Evolutionary conservation across 2,113 vertebrate genomes (phyloP), one percentile per base, ranked within the genome.

Genomic region (Leucosticte australis): DNA sequence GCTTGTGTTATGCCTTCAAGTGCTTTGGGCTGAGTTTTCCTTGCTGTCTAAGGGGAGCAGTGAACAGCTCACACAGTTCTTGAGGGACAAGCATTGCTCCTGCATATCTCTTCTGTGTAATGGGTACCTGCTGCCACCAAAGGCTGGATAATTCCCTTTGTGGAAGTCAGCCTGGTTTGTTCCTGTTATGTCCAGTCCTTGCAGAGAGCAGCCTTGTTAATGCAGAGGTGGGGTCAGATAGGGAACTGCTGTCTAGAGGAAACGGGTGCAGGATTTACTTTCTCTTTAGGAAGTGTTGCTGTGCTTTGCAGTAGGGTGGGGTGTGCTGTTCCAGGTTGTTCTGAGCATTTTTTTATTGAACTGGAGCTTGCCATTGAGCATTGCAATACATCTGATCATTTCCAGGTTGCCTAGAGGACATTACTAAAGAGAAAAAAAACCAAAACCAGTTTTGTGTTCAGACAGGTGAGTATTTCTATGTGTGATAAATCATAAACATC

Each of bases 41-140:
- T 47, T 52, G 7, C 15, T 47, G 13, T 55, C 33, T 56, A 41
- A 55, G 31, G 18, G 41, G 22, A 65, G 60, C 69, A 52, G 30
- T 13, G 55, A 89, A 35, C 28, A 65, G 37, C 50, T 69, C 3
- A 0, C 19, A 19, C 1, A 1, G n/a, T 49, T 16, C 15, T 2
- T 46, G 55, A 59, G 56, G 55, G 31, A 62, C 55, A 74, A 56
- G 13, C 35, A 44, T 9, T 49, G 47, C 41, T 76, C 17, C 79
- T 73, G 31, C 18, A 15, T 18, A 28, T 63, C 50, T 56, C n/a
- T 65, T 76, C 65, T 23, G 1, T 35, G 16, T 87, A 35, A 35
- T 11, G 53, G n/a, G 24, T 69, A 23, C 10, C 13, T 3, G 7
- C 39, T 83, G 46, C 47, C 71, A 77, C 15, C 31, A 84, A 56